Base-by-base conservation (phyloP, 2,797 vertebrate genomes). In the Pelobates cultripes region DNA sequence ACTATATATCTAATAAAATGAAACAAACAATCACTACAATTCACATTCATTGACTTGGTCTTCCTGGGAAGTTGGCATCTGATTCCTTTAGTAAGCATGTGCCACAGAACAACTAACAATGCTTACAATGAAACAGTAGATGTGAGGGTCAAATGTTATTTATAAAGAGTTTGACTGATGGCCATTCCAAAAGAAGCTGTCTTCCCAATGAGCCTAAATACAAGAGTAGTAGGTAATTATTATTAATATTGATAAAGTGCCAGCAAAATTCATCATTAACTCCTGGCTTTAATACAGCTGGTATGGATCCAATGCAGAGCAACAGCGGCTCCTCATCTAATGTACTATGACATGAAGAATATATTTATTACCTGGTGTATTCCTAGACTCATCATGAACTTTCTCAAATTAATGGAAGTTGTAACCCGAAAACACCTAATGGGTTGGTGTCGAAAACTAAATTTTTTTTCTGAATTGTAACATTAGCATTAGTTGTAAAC, bases 221-320 rank as follows among this genome's bases (percentile, higher is more conserved):
- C 13, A 40, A 67, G 40, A 73, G 41, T n/a, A n/a, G 28, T 47
- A 79, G 57, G 77, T 79, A 64, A 71, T 63, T 28, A 28, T 28
- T 28, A 28, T 28, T 28, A 28, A 28, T 28, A 28, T 28, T 28
- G 28, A 28, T 28, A 28, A 28, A 28, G 28, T 28, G 28, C 28
- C 28, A 28, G 28, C 28, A 28, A 28, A 1, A 28, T 28, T 28
- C 28, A 2, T 28, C 28, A 28, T 28, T 41, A 71, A 15, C 2
- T 40, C 53, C 71, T 75, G 73, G 73, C 43, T 13, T 15, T 15
- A 64, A 64, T 44, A 43, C 68, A 81, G 42, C 67, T 66, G 55
- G 69, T 55, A 75, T 42, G 13, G 6, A 47, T 51, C 47, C 47
- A 51, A 10, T 51, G 5, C 47, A 6, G 47, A 3, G 47, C 47